These are phyloP conservation scores for Eupithecia insigniata DNA, from an alignment of 2,888 invertebrate genomes.

Conservation along the genomic window DNA sequence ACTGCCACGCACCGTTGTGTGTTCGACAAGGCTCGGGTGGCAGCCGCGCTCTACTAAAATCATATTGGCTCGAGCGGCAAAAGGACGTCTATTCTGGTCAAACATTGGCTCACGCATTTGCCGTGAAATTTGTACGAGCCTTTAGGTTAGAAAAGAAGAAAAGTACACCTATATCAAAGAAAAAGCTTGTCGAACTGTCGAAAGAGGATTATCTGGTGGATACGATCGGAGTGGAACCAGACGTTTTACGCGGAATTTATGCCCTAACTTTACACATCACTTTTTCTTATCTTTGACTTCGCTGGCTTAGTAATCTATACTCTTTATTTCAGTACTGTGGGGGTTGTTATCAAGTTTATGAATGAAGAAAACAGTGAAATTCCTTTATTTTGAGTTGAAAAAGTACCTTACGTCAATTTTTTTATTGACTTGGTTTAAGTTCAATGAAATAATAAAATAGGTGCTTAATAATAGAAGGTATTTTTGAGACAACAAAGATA, in stretches of 20 bases:
- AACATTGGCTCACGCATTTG: no score
- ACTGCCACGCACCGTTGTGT: no score
- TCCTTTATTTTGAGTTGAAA: neutral
- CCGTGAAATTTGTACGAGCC: no score
- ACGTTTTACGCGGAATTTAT: constrained; percentile 77
- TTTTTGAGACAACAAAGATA: no score
- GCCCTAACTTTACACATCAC: constrained; percentile 77
- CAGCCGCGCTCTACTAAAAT: no score
- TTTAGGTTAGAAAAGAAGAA: constrained; percentile 6
- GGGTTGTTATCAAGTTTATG: constrained; percentile 5
- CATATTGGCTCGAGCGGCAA: no score
- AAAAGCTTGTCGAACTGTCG: constrained; percentile 71
- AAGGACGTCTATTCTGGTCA: no score
- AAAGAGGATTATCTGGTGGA: constrained; percentile 74
- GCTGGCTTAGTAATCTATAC: constrained; percentile 60
- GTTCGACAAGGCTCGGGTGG: no score
- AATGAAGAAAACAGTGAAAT: neutral
- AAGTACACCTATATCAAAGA: constrained; percentile 22
- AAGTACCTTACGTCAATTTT: neutral
- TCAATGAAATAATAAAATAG: neutral
- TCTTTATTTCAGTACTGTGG: constrained; percentile 26
- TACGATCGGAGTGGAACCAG: constrained; percentile 72
- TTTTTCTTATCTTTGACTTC: constrained; percentile 75
- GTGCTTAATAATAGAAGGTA: no score
- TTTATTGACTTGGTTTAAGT: neutral